These are phyloP conservation scores for Trididemnum miniatum DNA, from an alignment of 23 tunicate genomes.

Conservation along the genomic window DNA sequence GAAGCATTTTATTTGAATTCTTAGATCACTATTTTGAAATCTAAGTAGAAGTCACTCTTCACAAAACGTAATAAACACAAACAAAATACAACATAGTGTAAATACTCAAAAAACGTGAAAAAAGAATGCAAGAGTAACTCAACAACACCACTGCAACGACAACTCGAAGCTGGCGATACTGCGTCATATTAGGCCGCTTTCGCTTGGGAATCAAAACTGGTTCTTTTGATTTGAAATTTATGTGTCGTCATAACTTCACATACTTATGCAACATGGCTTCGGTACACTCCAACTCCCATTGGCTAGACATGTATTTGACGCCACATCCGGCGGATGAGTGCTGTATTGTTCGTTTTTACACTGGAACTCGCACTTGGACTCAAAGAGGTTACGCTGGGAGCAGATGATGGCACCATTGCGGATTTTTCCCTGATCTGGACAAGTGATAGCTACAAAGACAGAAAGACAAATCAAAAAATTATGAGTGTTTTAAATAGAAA, in stretches of 20 bases:
- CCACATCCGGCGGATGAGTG: constrained; percentile 7
- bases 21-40: background rate
- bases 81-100: background rate
- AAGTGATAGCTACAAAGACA: background rate
- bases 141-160: no score
- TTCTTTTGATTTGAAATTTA: no score
- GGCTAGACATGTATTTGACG: background rate
- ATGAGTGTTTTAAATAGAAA: no score
- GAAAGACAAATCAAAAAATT: background rate
- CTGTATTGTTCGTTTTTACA: background rate
- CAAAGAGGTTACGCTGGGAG: background rate
- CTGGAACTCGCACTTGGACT: constrained; percentile 6
- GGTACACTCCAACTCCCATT: constrained; percentile 27
- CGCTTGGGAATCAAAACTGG: no score
- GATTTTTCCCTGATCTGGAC: constrained; percentile 14
- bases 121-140: no score
- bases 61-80: background rate
- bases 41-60: background rate
- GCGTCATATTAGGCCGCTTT: no score
- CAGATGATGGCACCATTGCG: constrained; percentile 5
- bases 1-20: background rate
- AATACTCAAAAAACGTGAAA: no score
- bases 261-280: constrained; percentile 27
- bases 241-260: no score
- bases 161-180: no score